Evolutionary conservation across 2,888 invertebrate genomes (phyloP), one percentile per base, ranked within the genome.

Genomic region (Orchesellides sinensis): DNA sequence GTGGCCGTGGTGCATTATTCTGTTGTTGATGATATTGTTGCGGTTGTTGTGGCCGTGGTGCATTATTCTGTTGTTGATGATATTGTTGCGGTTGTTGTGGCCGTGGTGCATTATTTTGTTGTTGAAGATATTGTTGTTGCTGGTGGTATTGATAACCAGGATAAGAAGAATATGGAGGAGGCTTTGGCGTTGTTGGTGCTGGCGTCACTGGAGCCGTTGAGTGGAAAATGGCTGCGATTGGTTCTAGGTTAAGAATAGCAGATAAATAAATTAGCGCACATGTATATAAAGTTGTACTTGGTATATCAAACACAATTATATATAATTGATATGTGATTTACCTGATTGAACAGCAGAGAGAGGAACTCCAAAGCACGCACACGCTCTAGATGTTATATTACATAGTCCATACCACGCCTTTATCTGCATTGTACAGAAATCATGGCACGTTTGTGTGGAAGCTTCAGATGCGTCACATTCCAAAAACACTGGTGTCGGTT

Each of bases 361-460:
- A n/a, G 84, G 84, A 29, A 86, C 83, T 17, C 84, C 85, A 27
- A 68, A 77, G 59, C 87, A 87, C 2, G 77, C 74, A 52, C 87
- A 87, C 2, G 84, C 79, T 27, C 56, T 63, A 10, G 85, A 77
- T 29, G 78, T 73, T 8, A 45, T 59, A 40, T 86, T 83, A 23
- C 87, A 87, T 12, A 70, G 27, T 8, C 87, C 87, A 29, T 69
- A 69, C 70, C 32, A 84, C 25, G 65, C 83, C 75, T 35, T 68
- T n/a, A 72, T 73, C 14, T 83, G 73, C 56, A 59, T 35, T 32
- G 68, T 79, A 52, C 87, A 87, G 27, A 87, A 87, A 2, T 83
- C 25, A 35, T 85, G 80, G 47, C 87, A 87, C 17, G 79, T 77
- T 12, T 21, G 70, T 27, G 83, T 78, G 1, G 85, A 66, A 6